Conservation (phyloP, 2,888 invertebrate species). For the Ophioninae sp. region DNA sequence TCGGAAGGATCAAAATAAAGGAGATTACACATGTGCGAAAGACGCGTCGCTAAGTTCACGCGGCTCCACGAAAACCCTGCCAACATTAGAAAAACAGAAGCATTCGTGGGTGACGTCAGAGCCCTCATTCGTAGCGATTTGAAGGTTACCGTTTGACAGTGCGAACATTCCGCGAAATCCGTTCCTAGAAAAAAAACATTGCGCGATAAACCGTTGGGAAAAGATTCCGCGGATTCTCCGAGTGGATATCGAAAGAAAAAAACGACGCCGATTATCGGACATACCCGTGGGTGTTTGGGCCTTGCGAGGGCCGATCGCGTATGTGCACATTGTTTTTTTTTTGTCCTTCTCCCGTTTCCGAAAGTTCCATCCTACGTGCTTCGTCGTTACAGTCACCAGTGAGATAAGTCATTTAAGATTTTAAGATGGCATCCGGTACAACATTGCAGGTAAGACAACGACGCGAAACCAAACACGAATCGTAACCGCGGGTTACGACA, state of each 20-base stretch:
- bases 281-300: constrained; percentile 16
- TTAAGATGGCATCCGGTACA: constrained; percentile 76
- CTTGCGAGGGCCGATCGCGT: constrained; percentile 4
- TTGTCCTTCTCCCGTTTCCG: neutral
- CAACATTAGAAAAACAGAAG: constrained; percentile 6
- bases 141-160: constrained; percentile 62
- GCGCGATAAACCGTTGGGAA: constrained; percentile 9
- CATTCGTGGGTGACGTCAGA: constrained; percentile 59
- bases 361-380: neutral
- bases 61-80: neutral
- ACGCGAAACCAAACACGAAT: constrained; percentile 6
- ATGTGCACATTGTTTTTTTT: constrained; percentile 10
- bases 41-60: neutral
- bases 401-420: constrained; percentile 42
- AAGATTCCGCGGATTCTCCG: neutral
- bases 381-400: neutral
- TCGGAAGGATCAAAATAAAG: neutral
- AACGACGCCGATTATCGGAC: neutral
- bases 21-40: neutral
- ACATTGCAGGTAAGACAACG: constrained; percentile 74
- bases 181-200: constrained; percentile 24
- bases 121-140: constrained; percentile 49
- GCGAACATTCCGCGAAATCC: constrained; percentile 24
- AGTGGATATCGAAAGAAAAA: neutral
- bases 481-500: neutral